Percentiles rank a stretch among this genome's conserved stretches.
These are phyloP conservation scores for Melanogrammus aeglefinus DNA, from an alignment of 2,797 vertebrate genomes.

Conservation along the genomic window DNA sequence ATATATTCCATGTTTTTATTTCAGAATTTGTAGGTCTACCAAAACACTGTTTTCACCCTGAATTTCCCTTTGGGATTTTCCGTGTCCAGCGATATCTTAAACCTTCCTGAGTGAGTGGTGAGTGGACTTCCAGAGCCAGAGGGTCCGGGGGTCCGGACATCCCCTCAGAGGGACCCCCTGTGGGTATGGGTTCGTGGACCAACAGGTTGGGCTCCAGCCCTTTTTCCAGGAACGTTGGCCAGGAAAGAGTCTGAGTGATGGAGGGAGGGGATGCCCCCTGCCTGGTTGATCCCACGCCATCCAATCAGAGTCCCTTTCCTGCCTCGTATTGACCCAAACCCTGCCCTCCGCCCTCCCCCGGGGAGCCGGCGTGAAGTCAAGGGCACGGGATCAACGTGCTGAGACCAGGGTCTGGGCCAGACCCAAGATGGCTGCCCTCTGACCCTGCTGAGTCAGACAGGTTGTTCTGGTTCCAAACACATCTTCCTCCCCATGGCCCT, in stretches of 20 bases:
- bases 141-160: neutral
- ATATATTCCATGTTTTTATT: neutral
- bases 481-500: neutral
- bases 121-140: neutral
- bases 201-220: neutral
- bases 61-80: neutral
- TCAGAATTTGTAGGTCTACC: neutral
- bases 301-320: neutral
- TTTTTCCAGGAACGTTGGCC: neutral
- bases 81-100: neutral
- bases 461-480: neutral
- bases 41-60: too few relatives aligned
- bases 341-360: neutral
- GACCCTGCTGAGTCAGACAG: slow-evolving; percentile 4
- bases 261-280: neutral
- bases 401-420: neutral
- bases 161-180: neutral
- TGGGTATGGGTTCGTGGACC: neutral
- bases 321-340: neutral
- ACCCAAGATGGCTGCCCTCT: neutral
- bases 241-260: neutral
- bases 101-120: neutral
- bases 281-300: neutral
- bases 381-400: neutral
- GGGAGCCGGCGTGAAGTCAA: neutral